Conservation (phyloP, 2,113 vertebrate genomes). For the Gasterosteus aculeatus region DNA sequence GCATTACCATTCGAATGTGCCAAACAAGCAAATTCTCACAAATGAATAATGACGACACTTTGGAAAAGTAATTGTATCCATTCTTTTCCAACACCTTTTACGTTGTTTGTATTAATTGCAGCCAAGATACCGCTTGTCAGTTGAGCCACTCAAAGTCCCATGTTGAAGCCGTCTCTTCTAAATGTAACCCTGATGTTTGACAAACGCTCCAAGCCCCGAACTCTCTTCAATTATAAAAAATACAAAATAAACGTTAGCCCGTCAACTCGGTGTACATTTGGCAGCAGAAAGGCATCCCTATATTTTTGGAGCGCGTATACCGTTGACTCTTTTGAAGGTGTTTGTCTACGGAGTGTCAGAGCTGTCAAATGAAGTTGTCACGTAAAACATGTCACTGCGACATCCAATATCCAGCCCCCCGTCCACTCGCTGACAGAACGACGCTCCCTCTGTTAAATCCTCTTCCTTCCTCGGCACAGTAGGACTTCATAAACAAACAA, state of each 20-base stretch:
- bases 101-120: background rate
- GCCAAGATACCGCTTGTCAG: background rate
- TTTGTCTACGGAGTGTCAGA: conserved; percentile 71
- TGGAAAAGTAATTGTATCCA: background rate
- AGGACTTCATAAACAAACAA: conserved; percentile 71
- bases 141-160: conserved; percentile 5
- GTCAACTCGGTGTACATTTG: conserved; percentile 66
- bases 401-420: conserved; percentile 71
- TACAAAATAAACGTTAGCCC: conserved; percentile 17
- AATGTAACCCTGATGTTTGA: conserved; percentile 41
- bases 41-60: background rate
- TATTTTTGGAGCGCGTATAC: conserved; percentile 52
- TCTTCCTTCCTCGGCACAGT: conserved; percentile 54
- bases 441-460: conserved; percentile 59
- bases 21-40: background rate
- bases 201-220: conserved; percentile 1
- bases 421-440: conserved; percentile 64
- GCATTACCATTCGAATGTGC: background rate
- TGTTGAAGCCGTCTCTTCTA: conserved; percentile 1
- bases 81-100: background rate
- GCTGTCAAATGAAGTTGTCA: conserved; percentile 75
- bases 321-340: conserved; percentile 67
- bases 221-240: background rate
- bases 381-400: conserved; percentile 71
- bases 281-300: conserved; percentile 64